Conservation (phyloP, 2,113 vertebrate species). For the Sclerurus mexicanus region DNA sequence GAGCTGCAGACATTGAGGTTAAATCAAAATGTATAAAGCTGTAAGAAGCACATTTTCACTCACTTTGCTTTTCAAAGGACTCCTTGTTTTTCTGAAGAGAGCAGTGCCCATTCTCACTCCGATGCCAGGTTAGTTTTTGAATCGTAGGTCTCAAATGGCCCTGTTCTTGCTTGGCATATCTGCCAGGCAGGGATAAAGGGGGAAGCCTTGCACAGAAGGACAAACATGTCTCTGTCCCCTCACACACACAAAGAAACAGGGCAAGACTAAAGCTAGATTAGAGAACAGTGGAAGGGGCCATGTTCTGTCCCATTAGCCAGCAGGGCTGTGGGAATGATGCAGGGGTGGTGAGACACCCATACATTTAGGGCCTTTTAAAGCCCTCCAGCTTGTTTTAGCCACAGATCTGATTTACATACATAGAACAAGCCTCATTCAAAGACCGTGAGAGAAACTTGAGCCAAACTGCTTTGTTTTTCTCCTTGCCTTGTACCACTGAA, state of each 20-base stretch:
- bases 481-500: not conserved
- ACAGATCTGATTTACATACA: not conserved
- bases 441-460: not conserved
- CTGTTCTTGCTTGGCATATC: not conserved
- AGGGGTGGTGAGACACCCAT: not conserved
- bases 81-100: not conserved
- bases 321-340: not conserved
- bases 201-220: not conserved
- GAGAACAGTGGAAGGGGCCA: not conserved
- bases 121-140: not conserved
- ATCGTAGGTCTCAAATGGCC: not conserved
- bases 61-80: not conserved
- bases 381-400: not conserved
- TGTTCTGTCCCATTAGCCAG: not conserved
- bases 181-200: not conserved
- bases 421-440: not conserved
- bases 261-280: not conserved
- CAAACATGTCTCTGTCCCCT: not conserved
- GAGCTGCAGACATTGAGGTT: not conserved
- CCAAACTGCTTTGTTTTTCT: constrained; percentile 13
- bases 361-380: not conserved
- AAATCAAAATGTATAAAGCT: not conserved
- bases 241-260: not conserved
- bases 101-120: not conserved
- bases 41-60: not conserved